Base-by-base conservation (phyloP, 2,888 invertebrate species). In the Unio pictorum region DNA sequence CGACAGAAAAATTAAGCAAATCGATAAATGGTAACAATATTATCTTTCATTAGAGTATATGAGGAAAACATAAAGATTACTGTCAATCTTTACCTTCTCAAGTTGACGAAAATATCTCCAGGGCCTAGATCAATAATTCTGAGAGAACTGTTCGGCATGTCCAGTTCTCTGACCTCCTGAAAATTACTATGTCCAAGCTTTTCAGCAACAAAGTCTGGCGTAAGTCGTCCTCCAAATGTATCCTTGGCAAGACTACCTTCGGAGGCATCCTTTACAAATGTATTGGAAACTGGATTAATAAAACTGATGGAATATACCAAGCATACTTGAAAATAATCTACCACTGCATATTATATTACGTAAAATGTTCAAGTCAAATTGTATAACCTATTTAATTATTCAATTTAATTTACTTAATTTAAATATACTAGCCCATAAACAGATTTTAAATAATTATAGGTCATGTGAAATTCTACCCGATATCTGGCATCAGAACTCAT, bases 181-280 rank as follows among this genome's bases (percentile, higher is more conserved):
- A 89, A 89, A 73, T 84, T 85, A 20, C 86, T 80, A 74, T 88
- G 88, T 59, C 88, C 86, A 6, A 89, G 71, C 74, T 86, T 86
- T 74, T 90, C 90, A 1, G 88, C 89, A 23, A 90, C 85, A 81
- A 89, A 89, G 74, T 90, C 90, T 65, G 84, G 79, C 3, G 90
- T 90, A 65, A 90, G 79, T 60, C 89, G 80, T 17, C 90, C 90
- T 59, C 90, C 90, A 79, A 90, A 89, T 62, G 85, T 81, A 61
- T 90, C 90, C 71, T 87, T 88, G 17, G 90, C 89, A 69, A 81
- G 80, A 68, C 76, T 82, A 1, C 86, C 85, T 72, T 89, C 89
- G 59, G 77, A 69, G 18, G 82, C 73, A 71, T 89, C 89, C 89
- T 89, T 73, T 20, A 59, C 68, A 60, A 30, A 23, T 55, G 6